A percentile compares a stretch with the other conserved stretches of the same genome.
Conservation (phyloP, 2,888 invertebrate species). For the Phrixothrix hirtus region DNA sequence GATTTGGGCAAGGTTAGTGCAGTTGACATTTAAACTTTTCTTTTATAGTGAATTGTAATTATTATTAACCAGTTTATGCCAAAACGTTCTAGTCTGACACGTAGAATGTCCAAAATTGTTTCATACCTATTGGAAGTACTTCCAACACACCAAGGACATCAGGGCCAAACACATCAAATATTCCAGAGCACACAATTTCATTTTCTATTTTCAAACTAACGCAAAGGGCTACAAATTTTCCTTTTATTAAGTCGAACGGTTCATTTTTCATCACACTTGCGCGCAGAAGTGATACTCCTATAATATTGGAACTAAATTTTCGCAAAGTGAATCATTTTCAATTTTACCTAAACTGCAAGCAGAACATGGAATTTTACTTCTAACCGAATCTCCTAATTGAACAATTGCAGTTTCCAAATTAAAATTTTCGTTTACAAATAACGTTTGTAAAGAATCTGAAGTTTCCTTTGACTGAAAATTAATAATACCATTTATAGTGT, state of each 20-base stretch:
- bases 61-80: too few species aligned
- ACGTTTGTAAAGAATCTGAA: slow-evolving; percentile 7
- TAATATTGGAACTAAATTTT: slow-evolving; percentile 22
- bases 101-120: too few species aligned
- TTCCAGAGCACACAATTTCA: slow-evolving; percentile 81
- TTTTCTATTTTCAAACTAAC: slow-evolving; percentile 83
- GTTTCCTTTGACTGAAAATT: slow-evolving; percentile 16
- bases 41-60: too few species aligned
- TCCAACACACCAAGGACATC: slow-evolving; percentile 55
- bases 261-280: slow-evolving; percentile 70
- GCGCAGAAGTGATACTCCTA: slow-evolving; percentile 77
- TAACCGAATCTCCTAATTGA: slow-evolving; percentile 29
- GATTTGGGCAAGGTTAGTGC: not conserved
- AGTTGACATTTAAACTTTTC: too few species aligned
- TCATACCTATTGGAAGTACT: slow-evolving; percentile 40
- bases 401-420: slow-evolving; percentile 1
- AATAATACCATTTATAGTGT: too few species aligned
- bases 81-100: too few species aligned
- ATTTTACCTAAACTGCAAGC: slow-evolving; percentile 38
- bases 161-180: slow-evolving; percentile 79
- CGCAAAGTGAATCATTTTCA: not conserved
- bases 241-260: slow-evolving; percentile 76
- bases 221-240: slow-evolving; percentile 81
- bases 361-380: slow-evolving; percentile 35
- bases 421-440: slow-evolving; percentile 4